These are phyloP conservation scores for Bettongia penicillata DNA, from an alignment of 2,113 vertebrate species.

Conservation along the genomic window DNA sequence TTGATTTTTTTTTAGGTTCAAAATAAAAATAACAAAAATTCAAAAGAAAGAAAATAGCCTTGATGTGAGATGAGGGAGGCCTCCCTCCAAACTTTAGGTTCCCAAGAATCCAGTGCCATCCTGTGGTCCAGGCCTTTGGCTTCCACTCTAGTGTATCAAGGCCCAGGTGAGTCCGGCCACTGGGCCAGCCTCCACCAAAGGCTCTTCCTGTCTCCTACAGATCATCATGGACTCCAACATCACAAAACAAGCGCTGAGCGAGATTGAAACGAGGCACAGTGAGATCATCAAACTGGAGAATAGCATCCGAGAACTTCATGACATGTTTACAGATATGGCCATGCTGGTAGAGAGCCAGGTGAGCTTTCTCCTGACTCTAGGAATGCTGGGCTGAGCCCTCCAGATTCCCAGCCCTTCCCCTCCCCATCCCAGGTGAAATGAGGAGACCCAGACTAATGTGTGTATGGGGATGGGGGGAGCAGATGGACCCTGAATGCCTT, in stretches of 20 bases:
- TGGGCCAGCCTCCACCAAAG: not conserved
- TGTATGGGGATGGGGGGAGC: not conserved
- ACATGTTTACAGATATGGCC: constrained; percentile 99
- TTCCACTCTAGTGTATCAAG: not conserved
- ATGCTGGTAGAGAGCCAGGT: constrained; percentile 99
- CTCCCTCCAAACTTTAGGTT: not conserved
- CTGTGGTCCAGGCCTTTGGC: too few relatives aligned
- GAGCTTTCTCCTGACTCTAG: constrained; percentile 50
- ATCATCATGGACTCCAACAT: constrained; percentile 98
- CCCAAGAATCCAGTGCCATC: not conserved
- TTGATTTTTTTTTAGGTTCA: not conserved
- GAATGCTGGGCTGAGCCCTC: not conserved
- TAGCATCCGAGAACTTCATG: constrained; percentile 97
- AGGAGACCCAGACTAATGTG: not conserved
- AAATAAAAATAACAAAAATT: not conserved
- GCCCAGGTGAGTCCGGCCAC: too few relatives aligned
- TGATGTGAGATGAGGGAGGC: not conserved
- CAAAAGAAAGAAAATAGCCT: not conserved
- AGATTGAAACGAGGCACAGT: constrained; percentile 95
- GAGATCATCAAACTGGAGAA: constrained; percentile 99
- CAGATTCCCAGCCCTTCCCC: not conserved
- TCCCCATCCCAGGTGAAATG: not conserved
- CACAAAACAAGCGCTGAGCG: constrained; percentile 96
- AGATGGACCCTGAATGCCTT: not conserved
- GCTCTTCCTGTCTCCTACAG: constrained; percentile 75